phyloP scores from a whole-genome alignment of 2,113 vertebrate species.

The Ardeotis arabs region DNA sequence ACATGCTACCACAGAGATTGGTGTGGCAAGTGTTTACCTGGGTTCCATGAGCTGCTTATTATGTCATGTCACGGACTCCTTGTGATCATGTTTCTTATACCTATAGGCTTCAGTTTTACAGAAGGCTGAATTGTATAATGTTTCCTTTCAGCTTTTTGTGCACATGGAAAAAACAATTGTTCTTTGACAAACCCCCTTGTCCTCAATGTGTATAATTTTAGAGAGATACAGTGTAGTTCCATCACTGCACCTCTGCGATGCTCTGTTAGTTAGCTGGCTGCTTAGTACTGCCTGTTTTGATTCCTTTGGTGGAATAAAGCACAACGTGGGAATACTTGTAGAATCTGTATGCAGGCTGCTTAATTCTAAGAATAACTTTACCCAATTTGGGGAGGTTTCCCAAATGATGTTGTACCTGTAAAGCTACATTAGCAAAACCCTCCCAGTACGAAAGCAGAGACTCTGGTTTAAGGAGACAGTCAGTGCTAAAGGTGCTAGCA shows the following conservation, averaged over 20 bases:
- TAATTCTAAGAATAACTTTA: neutral
- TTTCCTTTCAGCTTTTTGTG: neutral
- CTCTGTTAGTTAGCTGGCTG: neutral
- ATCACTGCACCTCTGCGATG: neutral
- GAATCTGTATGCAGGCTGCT: neutral
- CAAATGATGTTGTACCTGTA: neutral
- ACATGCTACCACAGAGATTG: neutral
- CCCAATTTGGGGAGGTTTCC: neutral
- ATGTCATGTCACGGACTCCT: neutral
- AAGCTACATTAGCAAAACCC: neutral
- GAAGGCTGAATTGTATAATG: neutral
- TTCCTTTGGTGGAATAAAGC: neutral
- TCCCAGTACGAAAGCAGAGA: rapidly evolving
- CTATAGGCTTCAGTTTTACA: neutral
- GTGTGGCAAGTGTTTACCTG: neutral
- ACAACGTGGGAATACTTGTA: neutral
- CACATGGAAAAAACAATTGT: neutral
- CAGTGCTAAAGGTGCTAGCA: neutral
- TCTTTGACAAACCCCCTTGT: neutral
- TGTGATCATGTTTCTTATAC: neutral
- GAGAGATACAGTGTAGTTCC: neutral
- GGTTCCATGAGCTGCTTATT: neutral
- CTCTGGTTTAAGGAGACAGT: neutral
- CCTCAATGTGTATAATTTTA: neutral
- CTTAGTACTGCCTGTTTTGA: neutral